Evolutionary conservation across 1,140 invertebrate species (phyloP), one percentile per base, ranked within the genome.

Genomic region (Semibalanus balanoides): DNA sequence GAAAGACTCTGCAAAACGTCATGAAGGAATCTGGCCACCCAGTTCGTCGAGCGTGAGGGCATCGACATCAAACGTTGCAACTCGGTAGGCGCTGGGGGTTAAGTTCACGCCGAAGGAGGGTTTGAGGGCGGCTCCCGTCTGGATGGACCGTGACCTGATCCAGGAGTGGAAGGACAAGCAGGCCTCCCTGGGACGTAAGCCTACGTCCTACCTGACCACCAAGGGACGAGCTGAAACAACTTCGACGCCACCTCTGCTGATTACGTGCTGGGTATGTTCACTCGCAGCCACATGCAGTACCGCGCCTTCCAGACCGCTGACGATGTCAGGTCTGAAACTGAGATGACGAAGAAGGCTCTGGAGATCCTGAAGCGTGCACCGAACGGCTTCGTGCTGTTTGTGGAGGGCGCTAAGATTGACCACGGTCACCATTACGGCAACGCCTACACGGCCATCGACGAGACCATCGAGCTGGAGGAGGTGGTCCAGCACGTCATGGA

Each of bases 71-170:
- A 27, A 74, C 69, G 91, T 93, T 0, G 87, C 92, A 77, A 82
- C 93, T 76, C 91, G 92, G n/a, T 9, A 83, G 92, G 71, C 92
- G 92, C 0, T 85, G 90, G 75, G 83, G 87, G n/a, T n/a, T 5
- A 89, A 91, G 79, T 90, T 93, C 79, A 83, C 90, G n/a, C 14
- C 90, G 0, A 88, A 88, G 78, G 85, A 87, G 0, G 83, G n/a
- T n/a, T 85, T 3, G 76, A 78, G 30, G 77, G 77, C 19, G 78
- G 79, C 0, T 69, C 70, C 28, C 31, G 82, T 64, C 75, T 78
- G 7, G 82, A 83, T 77, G 81, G 81, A 80, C 83, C n/a, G 43
- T 77, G 81, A 31, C 0, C 80, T 89, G 9, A 89, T 88, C 69
- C 40, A 79, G 27, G 76, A 75, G 30, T 80, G 79, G 79, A 72